Conservation (phyloP, 1,140 invertebrate genomes). For the Periplaneta americana region DNA sequence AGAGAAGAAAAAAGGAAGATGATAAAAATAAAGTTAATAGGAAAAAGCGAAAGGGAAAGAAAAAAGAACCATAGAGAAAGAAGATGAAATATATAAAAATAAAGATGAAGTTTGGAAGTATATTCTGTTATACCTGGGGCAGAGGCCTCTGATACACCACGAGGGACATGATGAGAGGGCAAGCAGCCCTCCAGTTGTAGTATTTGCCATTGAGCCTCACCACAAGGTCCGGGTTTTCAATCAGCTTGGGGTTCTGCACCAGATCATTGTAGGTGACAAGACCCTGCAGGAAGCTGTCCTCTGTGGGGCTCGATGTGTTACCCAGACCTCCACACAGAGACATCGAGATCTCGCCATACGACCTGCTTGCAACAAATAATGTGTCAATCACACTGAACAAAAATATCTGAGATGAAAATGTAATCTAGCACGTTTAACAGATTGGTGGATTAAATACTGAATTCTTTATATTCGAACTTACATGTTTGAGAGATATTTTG, state of each 20-base stretch:
- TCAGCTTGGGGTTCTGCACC: slow-evolving; percentile 68
- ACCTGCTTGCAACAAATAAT: not conserved
- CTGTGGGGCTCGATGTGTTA: slow-evolving; percentile 36
- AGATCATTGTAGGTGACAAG: slow-evolving; percentile 80
- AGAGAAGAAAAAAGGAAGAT: too few species aligned
- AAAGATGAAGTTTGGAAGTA: too few species aligned
- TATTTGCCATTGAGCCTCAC: slow-evolving; percentile 82
- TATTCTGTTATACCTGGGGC: slow-evolving; percentile 59
- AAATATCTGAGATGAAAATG: too few species aligned
- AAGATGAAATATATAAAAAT: too few species aligned
- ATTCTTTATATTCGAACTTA: too few species aligned
- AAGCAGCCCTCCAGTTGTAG: slow-evolving; percentile 84
- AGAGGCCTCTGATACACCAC: slow-evolving; percentile 79
- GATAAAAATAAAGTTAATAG: too few species aligned
- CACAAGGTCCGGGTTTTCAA: slow-evolving; percentile 80
- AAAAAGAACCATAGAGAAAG: too few species aligned
- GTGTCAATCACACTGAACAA: too few species aligned
- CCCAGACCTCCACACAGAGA: slow-evolving; percentile 76
- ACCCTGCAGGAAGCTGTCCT: slow-evolving; percentile 67
- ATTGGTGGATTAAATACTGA: too few species aligned
- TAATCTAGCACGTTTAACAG: too few species aligned
- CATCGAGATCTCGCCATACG: slow-evolving; percentile 31
- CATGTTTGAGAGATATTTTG: too few species aligned
- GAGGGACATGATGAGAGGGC: slow-evolving; percentile 78
- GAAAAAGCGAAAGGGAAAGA: too few species aligned